Percentiles rank a stretch among this genome's conserved stretches.
Conservation (phyloP, 2,113 vertebrate genomes). For the Sisor rabdophorus region DNA sequence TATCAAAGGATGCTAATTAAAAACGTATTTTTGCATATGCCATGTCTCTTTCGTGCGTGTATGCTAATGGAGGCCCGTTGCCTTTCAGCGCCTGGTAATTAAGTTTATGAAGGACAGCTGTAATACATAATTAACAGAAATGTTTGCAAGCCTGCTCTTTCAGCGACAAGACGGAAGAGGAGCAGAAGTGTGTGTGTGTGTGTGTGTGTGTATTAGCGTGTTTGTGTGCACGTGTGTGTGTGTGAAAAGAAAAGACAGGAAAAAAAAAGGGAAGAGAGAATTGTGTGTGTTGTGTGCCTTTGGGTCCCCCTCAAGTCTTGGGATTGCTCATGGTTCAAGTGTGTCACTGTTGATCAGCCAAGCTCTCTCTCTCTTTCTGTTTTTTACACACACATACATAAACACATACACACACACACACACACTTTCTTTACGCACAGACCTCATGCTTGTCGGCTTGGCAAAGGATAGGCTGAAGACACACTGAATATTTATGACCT, state of each 20-base stretch:
- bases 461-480: conserved; percentile 49
- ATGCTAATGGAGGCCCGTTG: conserved; percentile 56
- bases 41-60: conserved; percentile 52
- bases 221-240: conserved; percentile 13
- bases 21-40: conserved; percentile 58
- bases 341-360: conserved; percentile 50
- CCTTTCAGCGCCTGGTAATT: conserved; percentile 60
- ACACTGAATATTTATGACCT: conserved; percentile 55
- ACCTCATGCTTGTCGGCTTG: conserved; percentile 44
- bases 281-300: conserved; percentile 47
- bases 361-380: conserved; percentile 34
- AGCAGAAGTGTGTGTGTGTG: conserved; percentile 44
- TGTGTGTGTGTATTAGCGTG: conserved; percentile 42
- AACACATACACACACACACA: neutral
- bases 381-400: neutral
- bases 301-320: conserved; percentile 48
- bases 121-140: conserved; percentile 99
- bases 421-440: conserved; percentile 29
- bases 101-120: conserved; percentile 95
- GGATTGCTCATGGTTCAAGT: conserved; percentile 50
- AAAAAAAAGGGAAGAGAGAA: conserved; percentile 7
- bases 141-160: conserved; percentile 56
- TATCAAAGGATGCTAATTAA: conserved; percentile 59
- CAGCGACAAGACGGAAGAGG: conserved; percentile 39
- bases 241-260: conserved; percentile 13